Evolutionary conservation across 2,797 vertebrate species (phyloP).

Genomic region (Anabacerthia variegaticeps): DNA sequence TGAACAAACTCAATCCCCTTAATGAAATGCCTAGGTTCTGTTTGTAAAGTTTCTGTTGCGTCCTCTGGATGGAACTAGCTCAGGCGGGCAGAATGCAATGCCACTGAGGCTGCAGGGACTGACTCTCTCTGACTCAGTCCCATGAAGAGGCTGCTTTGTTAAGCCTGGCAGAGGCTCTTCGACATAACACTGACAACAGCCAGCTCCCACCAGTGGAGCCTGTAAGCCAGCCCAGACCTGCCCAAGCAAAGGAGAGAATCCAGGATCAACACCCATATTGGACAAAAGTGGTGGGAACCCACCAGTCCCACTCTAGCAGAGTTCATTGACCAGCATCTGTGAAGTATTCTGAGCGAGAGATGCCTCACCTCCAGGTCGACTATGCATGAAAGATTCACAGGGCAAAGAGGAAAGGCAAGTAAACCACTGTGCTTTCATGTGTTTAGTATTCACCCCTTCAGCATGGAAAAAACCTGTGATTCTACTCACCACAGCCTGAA

Average conservation of each 20-base stretch:
- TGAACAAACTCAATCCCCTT: rapidly evolving
- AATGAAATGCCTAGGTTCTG: not conserved
- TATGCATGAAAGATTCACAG: not conserved
- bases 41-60: not conserved
- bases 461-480: not conserved
- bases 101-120: not conserved
- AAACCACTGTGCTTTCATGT: not conserved
- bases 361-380: not conserved
- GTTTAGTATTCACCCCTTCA: not conserved
- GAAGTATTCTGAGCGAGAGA: not conserved
- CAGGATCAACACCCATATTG: not conserved
- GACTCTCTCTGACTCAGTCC: not conserved
- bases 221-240: not conserved
- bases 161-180: not conserved
- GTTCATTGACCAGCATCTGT: not conserved
- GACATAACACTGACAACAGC: not conserved
- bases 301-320: not conserved
- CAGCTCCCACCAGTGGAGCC: not conserved
- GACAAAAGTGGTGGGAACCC: not conserved
- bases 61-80: not conserved
- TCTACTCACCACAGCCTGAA: not conserved
- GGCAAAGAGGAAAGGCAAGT: not conserved
- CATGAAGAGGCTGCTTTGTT: not conserved
- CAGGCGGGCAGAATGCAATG: not conserved
- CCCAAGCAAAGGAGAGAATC: not conserved